Base-by-base conservation (phyloP, 1,140 invertebrate species). In the Drosophila nasuta region DNA sequence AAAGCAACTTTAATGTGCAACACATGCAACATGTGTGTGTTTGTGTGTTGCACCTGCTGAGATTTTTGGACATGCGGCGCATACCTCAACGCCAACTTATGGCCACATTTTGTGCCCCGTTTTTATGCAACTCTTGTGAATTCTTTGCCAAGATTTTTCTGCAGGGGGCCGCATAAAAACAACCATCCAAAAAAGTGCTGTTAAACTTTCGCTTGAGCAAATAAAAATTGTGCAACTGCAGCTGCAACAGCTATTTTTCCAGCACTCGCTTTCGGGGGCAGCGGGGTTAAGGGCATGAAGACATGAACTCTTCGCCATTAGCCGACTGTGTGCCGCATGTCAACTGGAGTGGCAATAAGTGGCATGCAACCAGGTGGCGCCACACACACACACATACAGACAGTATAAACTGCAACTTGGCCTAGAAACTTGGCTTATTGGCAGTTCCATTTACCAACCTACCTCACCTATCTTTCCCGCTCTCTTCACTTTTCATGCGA, bases 321-420 rank as follows among this genome's bases (percentile, higher is more conserved):
- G 83, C 72, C 62, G 83, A 68, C 62, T 68, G 83, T 25, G 20
- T 65, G 66, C 76, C 77, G 74, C 65, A 83, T 89, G 81, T 87
- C 81, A 88, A 89, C 81, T 85, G 85, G 74, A 88, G 83, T 88
- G 83, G 83, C 85, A 88, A 88, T 88, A 88, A 88, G 85, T 89
- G 85, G 70, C 83, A 80, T 77, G 73, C 83, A 73, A 49, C 57
- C 82, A 86, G 78, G 69, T 81, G 81, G 25, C 46, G 62, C 60
- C 30, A 48, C 57, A 68, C 49, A 54, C n/a, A 10, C 8, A 10
- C 60, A 62, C 43, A 49, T 3, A 38, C 60, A 54, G 45, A 60
- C 43, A 57, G 51, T 58, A 62, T 43, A 48, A 52, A 52, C 67
- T 75, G 73, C 59, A 67, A 59, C 54, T 66, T 66, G 52, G 43